Percentiles rank a stretch among this genome's conserved stretches.
Evolutionary conservation across 2,113 vertebrate genomes (phyloP).

Genomic region (Strix aluco): DNA sequence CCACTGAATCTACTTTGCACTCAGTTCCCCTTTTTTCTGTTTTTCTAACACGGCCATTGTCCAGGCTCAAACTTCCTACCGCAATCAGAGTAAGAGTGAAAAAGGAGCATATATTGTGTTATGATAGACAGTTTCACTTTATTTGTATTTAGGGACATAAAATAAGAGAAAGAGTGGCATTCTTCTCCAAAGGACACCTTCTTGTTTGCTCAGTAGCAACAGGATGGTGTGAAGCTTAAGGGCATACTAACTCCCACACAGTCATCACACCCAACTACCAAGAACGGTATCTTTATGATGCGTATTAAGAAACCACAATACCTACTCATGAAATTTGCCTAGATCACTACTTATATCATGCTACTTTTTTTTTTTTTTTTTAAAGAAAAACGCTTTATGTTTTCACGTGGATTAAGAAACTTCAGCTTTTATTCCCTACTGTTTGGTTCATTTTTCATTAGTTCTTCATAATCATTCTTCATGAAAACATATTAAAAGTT

Average conservation of each 20-base stretch:
- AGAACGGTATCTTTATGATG: not conserved
- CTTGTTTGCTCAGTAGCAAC: not conserved
- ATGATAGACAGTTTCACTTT: not conserved
- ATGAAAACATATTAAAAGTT: not conserved
- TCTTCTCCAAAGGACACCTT: not conserved
- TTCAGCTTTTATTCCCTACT: not conserved
- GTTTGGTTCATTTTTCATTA: not conserved
- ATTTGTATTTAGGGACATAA: not conserved
- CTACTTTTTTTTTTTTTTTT: not conserved
- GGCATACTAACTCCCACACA: not conserved
- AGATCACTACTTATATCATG: not conserved
- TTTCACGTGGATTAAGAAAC: not conserved
- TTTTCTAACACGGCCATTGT: not conserved
- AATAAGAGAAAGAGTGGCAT: not conserved
- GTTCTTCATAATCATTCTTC: not conserved
- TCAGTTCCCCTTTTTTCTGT: not conserved
- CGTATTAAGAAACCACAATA: not conserved
- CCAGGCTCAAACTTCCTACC: not conserved
- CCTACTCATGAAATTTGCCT: not conserved
- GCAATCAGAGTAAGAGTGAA: not conserved
- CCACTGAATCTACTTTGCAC: accelerated
- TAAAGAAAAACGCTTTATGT: not conserved
- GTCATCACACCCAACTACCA: not conserved
- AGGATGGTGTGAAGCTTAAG: not conserved
- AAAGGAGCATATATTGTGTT: not conserved